phyloP scores from a whole-genome alignment of 1,140 invertebrate species.

The Gryllus bimaculatus region DNA sequence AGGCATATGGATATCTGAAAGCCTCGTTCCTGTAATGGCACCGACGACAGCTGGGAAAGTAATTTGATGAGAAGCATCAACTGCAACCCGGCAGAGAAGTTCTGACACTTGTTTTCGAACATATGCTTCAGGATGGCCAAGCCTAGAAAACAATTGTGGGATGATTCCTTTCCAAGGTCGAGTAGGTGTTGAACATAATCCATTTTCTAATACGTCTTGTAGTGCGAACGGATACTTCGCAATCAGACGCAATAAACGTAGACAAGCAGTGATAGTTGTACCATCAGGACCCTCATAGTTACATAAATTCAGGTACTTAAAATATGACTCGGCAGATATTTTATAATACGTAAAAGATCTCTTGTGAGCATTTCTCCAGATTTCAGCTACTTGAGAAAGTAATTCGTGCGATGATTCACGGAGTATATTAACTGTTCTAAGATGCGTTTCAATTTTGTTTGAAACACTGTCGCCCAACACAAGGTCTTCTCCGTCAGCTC shows the following conservation, averaged over 20 bases:
- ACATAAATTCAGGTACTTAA: conserved; percentile 73
- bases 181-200: conserved; percentile 77
- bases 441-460: conserved; percentile 62
- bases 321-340: conserved; percentile 79
- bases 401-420: conserved; percentile 45
- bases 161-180: conserved; percentile 91
- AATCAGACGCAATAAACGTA: conserved; percentile 75
- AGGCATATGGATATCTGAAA: conserved; percentile 23
- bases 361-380: conserved; percentile 74
- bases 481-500: conserved; percentile 60
- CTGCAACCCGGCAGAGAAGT: conserved; percentile 77
- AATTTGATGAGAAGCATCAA: conserved; percentile 81
- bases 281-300: conserved; percentile 36
- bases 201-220: conserved; percentile 75
- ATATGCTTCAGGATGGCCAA: conserved; percentile 84
- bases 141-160: conserved; percentile 88
- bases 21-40: conserved; percentile 53
- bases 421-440: conserved; percentile 49
- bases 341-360: conserved; percentile 81
- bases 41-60: conserved; percentile 89
- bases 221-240: conserved; percentile 89
- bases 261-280: conserved; percentile 66
- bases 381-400: conserved; percentile 54
- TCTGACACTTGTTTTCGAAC: conserved; percentile 84
- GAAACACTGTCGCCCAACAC: conserved; percentile 60